Percentiles rank a stretch among this genome's conserved stretches.
phyloP scores from a whole-genome alignment of 1,140 invertebrate species.

The Anastatus disparis region DNA sequence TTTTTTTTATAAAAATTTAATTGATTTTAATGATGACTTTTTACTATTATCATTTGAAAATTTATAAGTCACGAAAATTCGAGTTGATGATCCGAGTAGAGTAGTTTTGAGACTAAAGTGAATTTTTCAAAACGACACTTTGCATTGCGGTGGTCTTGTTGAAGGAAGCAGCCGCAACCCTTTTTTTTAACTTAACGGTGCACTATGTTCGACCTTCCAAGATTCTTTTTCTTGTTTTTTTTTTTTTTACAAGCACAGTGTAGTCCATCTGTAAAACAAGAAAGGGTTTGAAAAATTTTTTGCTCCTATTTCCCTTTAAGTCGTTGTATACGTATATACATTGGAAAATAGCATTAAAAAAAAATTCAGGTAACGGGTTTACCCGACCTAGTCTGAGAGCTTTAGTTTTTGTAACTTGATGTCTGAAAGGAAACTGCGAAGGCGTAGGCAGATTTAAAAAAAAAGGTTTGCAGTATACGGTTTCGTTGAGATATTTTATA shows the following conservation, averaged over 20 bases:
- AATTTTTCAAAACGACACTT: conserved; percentile 27
- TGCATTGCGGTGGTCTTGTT: conserved; percentile 25
- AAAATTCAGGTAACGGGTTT: conserved; percentile 49
- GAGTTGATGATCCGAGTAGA: conserved; percentile 21
- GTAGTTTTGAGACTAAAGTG: conserved; percentile 18
- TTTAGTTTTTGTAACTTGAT: neutral
- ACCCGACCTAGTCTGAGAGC: conserved; percentile 7
- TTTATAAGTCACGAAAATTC: too few species aligned
- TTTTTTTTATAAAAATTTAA: too few species aligned
- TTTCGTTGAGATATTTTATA: too few species aligned
- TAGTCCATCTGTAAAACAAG: conserved; percentile 15
- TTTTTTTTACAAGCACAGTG: too few species aligned
- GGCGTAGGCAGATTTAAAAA: neutral
- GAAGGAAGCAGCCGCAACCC: conserved; percentile 26
- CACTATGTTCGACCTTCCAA: conserved; percentile 15
- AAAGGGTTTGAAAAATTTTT: conserved; percentile 25
- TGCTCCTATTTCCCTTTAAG: neutral
- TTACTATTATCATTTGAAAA: too few species aligned
- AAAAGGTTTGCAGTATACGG: neutral
- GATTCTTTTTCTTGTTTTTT: too few species aligned
- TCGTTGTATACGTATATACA: neutral
- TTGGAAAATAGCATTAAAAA: conserved; percentile 26
- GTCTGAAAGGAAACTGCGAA: neutral
- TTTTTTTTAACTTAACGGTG: conserved; percentile 34
- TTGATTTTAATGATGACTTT: too few species aligned